Evolutionary conservation across 2,888 invertebrate genomes (phyloP).

Genomic region (Melitaea athalia): DNA sequence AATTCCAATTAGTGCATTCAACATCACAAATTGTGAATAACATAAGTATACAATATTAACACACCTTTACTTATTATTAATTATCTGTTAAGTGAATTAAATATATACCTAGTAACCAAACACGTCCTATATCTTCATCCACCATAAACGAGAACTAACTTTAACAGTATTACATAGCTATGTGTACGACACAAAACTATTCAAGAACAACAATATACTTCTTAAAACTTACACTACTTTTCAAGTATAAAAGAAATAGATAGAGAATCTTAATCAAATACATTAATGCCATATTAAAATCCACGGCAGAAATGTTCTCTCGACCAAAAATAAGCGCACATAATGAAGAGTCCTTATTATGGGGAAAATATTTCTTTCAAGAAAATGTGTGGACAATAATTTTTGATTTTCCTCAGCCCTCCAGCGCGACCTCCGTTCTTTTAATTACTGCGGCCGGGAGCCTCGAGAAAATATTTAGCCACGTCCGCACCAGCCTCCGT

Average conservation of each 20-base stretch:
- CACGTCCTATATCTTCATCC: too few species aligned
- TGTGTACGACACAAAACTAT: neutral
- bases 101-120: too few species aligned
- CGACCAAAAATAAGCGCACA: constrained; percentile 39
- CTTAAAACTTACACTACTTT: neutral
- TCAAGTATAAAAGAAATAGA: neutral
- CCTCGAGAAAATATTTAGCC: constrained; percentile 75
- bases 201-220: neutral
- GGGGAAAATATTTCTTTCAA: constrained; percentile 53
- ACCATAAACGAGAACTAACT: neutral
- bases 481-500: constrained; percentile 67
- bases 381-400: constrained; percentile 71
- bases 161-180: neutral
- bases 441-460: constrained; percentile 71
- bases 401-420: constrained; percentile 70
- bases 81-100: too few species aligned
- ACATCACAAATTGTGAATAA: too few species aligned
- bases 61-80: too few species aligned
- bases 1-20: too few species aligned
- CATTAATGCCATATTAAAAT: constrained; percentile 26
- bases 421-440: constrained; percentile 60
- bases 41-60: too few species aligned
- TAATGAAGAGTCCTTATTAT: constrained; percentile 42
- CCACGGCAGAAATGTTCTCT: constrained; percentile 33
- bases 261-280: constrained; percentile 10